Evolutionary conservation across 2,113 vertebrate genomes (phyloP).

Genomic region (Accipiter cooperii): DNA sequence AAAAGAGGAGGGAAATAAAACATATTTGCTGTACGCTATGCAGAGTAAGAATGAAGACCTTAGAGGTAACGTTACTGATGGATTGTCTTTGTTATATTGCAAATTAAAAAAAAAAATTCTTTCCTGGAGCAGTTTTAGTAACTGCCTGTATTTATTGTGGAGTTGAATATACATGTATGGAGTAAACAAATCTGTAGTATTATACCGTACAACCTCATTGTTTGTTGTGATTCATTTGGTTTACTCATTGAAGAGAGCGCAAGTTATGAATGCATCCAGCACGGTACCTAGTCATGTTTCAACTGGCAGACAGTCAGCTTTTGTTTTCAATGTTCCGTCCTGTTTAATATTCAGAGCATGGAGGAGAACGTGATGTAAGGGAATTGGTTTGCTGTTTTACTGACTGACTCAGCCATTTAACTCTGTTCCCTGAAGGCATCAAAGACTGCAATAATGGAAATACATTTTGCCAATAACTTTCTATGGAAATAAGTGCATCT

Average conservation of each 20-base stretch:
- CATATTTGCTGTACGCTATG: not conserved
- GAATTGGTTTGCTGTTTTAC: conserved; percentile 57
- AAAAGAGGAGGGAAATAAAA: not conserved
- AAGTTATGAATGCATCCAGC: not conserved
- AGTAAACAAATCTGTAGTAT: conserved; percentile 10
- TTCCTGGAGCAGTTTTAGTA: not conserved
- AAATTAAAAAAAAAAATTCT: not conserved
- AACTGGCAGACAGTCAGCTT: conserved; percentile 35
- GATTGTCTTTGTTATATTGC: not conserved
- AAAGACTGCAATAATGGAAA: conserved; percentile 42
- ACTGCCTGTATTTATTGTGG: not conserved
- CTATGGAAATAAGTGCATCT: conserved; percentile 42
- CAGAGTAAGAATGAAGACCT: not conserved
- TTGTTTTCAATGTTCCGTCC: conserved; percentile 26
- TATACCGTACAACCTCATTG: not conserved
- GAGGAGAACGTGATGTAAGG: not conserved
- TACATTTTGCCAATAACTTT: conserved; percentile 43
- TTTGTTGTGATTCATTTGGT: conserved; percentile 18
- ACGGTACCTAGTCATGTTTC: conserved; percentile 7
- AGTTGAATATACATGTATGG: not conserved
- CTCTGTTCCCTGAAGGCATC: conserved; percentile 47
- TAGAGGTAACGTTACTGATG: not conserved
- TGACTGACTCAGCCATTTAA: conserved; percentile 57
- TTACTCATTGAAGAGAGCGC: not conserved
- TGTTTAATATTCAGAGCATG: conserved; percentile 39